These are phyloP conservation scores for Morone saxatilis DNA, from an alignment of 2,113 vertebrate genomes.

Conservation along the genomic window DNA sequence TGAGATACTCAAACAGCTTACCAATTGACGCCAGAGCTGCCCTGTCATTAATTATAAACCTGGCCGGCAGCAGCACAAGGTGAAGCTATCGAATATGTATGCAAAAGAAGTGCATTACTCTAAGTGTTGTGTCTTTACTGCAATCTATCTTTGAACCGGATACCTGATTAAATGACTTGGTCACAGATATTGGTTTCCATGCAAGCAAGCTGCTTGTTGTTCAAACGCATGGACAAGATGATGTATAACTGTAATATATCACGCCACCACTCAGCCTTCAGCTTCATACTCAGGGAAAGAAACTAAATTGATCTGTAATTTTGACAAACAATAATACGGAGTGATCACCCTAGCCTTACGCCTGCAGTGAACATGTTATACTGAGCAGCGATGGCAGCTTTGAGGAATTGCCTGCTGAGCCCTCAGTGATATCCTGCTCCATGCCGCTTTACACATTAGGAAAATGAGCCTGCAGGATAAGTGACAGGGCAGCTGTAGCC, in stretches of 20 bases:
- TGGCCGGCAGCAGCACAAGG: constrained; percentile 35
- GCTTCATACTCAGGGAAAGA: neutral
- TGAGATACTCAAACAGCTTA: too few species aligned
- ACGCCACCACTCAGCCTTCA: neutral
- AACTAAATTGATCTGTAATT: too few species aligned
- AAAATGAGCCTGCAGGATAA: constrained; percentile 38
- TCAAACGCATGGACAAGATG: neutral
- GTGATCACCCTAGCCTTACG: too few species aligned
- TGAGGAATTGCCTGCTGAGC: neutral
- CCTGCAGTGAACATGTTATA: neutral
- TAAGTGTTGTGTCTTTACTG: constrained; percentile 36
- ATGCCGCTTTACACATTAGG: constrained; percentile 42
- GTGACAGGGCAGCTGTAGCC: constrained; percentile 34
- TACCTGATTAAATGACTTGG: constrained; percentile 59
- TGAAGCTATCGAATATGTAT: constrained; percentile 23
- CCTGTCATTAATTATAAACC: constrained; percentile 64
- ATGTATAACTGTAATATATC: neutral
- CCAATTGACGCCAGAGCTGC: constrained; percentile 3
- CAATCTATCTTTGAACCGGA: constrained; percentile 59
- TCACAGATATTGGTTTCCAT: constrained; percentile 57
- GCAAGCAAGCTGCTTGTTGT: constrained; percentile 15
- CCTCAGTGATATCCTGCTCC: constrained; percentile 1
- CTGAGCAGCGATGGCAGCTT: neutral
- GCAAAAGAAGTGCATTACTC: constrained; percentile 41
- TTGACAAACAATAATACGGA: neutral